Percentiles rank a stretch among this genome's conserved stretches.
These are phyloP conservation scores for Mustela lutreola DNA, from an alignment of 2,113 vertebrate genomes.

Conservation along the genomic window DNA sequence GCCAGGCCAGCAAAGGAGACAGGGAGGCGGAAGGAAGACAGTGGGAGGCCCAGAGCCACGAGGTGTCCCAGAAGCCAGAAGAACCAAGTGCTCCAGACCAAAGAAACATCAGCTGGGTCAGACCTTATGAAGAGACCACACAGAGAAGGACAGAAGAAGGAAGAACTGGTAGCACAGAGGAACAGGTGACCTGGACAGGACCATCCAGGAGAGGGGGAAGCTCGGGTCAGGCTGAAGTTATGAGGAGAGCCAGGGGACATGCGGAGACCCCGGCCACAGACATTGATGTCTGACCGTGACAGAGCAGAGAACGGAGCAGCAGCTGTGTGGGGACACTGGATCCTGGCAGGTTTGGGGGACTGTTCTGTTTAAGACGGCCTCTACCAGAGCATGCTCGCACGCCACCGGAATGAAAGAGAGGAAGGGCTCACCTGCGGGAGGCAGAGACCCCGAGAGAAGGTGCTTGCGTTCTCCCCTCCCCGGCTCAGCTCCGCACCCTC, in stretches of 20 bases:
- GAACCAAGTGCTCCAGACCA: background rate
- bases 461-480: background rate
- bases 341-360: background rate
- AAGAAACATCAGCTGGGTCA: background rate
- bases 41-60: accelerated
- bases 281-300: background rate
- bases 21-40: background rate
- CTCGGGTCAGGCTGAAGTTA: background rate
- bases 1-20: background rate
- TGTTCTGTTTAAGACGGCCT: background rate
- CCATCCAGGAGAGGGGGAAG: background rate
- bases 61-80: background rate
- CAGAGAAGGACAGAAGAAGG: background rate
- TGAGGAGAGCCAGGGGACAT: background rate
- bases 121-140: background rate
- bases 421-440: background rate
- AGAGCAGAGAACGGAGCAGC: background rate
- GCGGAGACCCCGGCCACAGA: background rate
- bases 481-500: background rate
- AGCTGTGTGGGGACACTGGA: background rate
- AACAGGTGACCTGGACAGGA: background rate
- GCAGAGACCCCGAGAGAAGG: accelerated
- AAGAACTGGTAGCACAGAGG: background rate
- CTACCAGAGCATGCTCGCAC: background rate
- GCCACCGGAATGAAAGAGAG: background rate